A percentile compares a stretch with the other conserved stretches of the same genome.
Evolutionary conservation across 1,140 invertebrate genomes (phyloP).

Genomic region (Aphelenchoides fujianensis): DNA sequence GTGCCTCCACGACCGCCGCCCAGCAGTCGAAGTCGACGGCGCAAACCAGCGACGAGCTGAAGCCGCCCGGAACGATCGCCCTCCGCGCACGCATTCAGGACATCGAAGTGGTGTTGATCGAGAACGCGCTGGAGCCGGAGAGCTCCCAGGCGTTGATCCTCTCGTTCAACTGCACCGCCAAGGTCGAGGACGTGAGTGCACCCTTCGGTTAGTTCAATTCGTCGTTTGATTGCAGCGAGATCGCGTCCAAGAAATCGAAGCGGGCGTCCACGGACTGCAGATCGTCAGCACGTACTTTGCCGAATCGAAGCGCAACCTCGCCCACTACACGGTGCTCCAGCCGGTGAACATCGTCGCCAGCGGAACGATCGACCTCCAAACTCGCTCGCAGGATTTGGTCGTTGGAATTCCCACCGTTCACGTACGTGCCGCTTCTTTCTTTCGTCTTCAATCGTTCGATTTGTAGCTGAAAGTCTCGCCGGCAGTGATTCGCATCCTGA

Average conservation of each 20-base stretch:
- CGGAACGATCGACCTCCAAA: neutral
- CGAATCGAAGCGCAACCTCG: slow-evolving; percentile 37
- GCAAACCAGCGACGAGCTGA: slow-evolving; percentile 13
- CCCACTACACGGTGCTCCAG: slow-evolving; percentile 69
- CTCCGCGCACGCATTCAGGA: slow-evolving; percentile 78
- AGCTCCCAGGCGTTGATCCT: slow-evolving; percentile 83
- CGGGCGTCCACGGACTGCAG: slow-evolving; percentile 74
- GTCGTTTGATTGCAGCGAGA: slow-evolving; percentile 30
- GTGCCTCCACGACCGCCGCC: neutral
- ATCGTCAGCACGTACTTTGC: slow-evolving; percentile 69
- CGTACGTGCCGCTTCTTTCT: no score
- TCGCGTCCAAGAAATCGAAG: slow-evolving; percentile 52
- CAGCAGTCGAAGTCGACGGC: slow-evolving; percentile 11
- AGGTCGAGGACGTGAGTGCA: slow-evolving; percentile 35
- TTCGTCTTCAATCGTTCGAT: no score
- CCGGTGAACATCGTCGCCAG: slow-evolving; percentile 73
- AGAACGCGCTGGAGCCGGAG: slow-evolving; percentile 75
- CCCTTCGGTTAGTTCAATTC: neutral
- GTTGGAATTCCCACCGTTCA: neutral
- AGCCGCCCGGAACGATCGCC: slow-evolving; percentile 67
- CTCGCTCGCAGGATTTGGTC: neutral
- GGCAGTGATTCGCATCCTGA: slow-evolving; percentile 80
- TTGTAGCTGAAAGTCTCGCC: slow-evolving; percentile 80
- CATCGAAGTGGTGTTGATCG: slow-evolving; percentile 88
- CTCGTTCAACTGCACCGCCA: slow-evolving; percentile 69